Evolutionary conservation across 2,797 vertebrate species (phyloP).

Genomic region (Lophius americanus): DNA sequence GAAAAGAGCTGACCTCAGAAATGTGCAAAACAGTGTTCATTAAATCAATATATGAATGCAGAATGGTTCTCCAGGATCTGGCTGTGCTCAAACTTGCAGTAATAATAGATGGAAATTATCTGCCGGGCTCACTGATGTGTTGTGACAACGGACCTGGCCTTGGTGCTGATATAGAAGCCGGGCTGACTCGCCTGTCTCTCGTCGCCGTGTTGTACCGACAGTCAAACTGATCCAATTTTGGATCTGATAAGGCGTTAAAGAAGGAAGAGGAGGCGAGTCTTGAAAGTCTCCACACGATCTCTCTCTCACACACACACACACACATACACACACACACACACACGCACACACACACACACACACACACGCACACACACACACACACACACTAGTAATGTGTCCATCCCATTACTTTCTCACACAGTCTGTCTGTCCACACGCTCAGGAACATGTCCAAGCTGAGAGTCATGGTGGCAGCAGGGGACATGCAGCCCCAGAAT

Average conservation of each 20-base stretch:
- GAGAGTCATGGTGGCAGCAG: constrained; percentile 6
- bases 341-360: neutral
- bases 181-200: constrained; percentile 44
- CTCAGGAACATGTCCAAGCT: constrained; percentile 8
- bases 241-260: constrained; percentile 29
- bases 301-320: constrained; percentile 3
- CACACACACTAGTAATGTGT: neutral
- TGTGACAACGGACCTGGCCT: constrained; percentile 44
- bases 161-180: constrained; percentile 26
- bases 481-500: constrained; percentile 27
- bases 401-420: constrained; percentile 27
- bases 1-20: constrained; percentile 35
- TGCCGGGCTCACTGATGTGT: constrained; percentile 28
- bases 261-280: constrained; percentile 25
- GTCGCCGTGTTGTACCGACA: constrained; percentile 51
- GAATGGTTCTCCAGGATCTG: constrained; percentile 22
- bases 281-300: constrained; percentile 7
- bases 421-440: neutral
- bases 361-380: neutral
- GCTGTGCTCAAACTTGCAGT: constrained; percentile 31
- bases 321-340: neutral
- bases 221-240: constrained; percentile 55
- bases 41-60: constrained; percentile 36
- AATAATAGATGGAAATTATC: constrained; percentile 46
- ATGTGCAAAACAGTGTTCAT: constrained; percentile 13